Base-by-base conservation (phyloP, 1,140 invertebrate genomes). In the Pogonognathellus flavescens region DNA sequence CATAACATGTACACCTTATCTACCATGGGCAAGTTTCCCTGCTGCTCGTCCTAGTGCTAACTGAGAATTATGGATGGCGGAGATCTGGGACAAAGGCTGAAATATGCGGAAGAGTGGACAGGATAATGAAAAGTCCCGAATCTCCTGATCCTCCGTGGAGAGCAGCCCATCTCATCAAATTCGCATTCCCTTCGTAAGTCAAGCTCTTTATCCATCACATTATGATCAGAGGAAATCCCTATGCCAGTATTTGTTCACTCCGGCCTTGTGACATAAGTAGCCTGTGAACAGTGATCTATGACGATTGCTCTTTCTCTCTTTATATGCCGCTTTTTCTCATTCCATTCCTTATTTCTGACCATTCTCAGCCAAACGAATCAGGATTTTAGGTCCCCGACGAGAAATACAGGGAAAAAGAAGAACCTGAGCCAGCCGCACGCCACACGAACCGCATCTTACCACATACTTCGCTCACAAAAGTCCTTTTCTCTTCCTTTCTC, bases 91-190 rank as follows among this genome's bases (percentile, higher is more conserved):
- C 70, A 76, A 76, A 49, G 70, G 70, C 70, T 76, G 70, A 76
- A 76, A 76, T 50, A 76, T 76, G 70, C 70, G 70, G 41, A 76
- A 76, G 22, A 50, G 70, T 76, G 70, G 70, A 76, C 70, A 76
- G 70, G 25, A 76, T 76, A 76, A 76, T 76, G 70, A 76, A 76
- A 76, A 76, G 70, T 76, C 41, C 70, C 70, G 70, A 25, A 76
- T 76, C 41, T 76, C 70, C 70, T 76, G 70, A 76, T 76, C 70
- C 70, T 76, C 70, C 70, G 70, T 76, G 70, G 70, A 76, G 70
- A 76, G 70, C 70, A 76, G 41, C 70, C 70, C 70, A 76, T 76
- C 70, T 76, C 70, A 76, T 76, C 70, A 76, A 76, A 76, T 76
- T 76, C 70, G 70, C 70, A 49, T 76, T 76, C 70, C 70, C 70